These are phyloP conservation scores for Oconnorella tubifera DNA, from an alignment of 2,888 invertebrate species.

Conservation along the genomic window DNA sequence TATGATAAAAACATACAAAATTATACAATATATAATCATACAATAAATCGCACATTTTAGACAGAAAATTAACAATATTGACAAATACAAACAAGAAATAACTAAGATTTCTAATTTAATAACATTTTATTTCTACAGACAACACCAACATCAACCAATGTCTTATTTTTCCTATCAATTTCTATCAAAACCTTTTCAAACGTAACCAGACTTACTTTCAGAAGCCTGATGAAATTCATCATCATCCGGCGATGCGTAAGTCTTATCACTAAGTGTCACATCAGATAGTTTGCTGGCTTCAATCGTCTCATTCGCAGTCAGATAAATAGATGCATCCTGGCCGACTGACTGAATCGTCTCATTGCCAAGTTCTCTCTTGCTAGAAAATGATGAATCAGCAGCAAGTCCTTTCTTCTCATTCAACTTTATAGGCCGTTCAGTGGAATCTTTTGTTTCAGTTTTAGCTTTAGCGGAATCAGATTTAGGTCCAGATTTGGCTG, in stretches of 20 bases:
- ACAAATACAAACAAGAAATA: too few species aligned
- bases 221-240: constrained; percentile 1
- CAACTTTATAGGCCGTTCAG: background rate
- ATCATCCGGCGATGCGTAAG: background rate
- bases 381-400: background rate
- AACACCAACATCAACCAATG: too few species aligned
- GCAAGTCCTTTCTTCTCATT: background rate
- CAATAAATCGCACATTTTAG: too few species aligned
- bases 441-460: background rate
- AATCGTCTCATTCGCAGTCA: background rate
- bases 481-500: too few species aligned
- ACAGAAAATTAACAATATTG: too few species aligned
- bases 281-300: background rate
- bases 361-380: background rate
- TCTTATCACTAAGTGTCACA: background rate
- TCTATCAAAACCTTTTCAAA: too few species aligned
- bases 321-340: background rate
- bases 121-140: too few species aligned
- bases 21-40: too few species aligned
- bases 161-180: too few species aligned
- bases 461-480: background rate
- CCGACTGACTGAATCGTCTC: background rate
- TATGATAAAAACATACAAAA: too few species aligned
- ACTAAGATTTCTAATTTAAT: too few species aligned
- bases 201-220: background rate